Evolutionary conservation across 2,113 vertebrate genomes (phyloP).

Genomic region (Grallaria varia): DNA sequence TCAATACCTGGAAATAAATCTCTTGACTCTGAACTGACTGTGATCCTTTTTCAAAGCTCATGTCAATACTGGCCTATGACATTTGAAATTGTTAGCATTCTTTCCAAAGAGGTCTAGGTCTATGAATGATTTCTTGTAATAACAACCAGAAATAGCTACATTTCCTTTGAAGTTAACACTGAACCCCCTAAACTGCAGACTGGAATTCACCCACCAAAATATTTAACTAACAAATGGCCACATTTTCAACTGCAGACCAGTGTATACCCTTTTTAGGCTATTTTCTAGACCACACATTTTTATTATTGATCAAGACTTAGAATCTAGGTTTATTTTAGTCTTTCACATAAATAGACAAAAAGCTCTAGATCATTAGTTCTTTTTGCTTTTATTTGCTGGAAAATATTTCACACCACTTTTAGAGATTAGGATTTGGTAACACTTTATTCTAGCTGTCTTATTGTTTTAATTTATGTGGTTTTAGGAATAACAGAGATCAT

Average conservation of each 20-base stretch:
- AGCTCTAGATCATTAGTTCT: background rate
- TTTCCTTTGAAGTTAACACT: constrained; percentile 11
- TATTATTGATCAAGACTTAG: background rate
- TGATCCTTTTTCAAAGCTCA: background rate
- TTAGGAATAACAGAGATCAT: constrained; percentile 34
- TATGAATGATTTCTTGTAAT: background rate
- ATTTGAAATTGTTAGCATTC: constrained; percentile 2
- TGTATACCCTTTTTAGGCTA: background rate
- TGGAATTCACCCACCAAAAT: background rate
- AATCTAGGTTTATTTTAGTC: constrained; percentile 21
- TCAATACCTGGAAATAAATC: background rate
- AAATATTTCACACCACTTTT: constrained; percentile 37
- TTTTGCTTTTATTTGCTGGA: constrained; percentile 50
- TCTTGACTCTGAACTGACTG: background rate
- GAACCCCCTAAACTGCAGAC: background rate
- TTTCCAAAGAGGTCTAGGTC: background rate
- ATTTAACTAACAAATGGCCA: background rate
- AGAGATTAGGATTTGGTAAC: constrained; percentile 57
- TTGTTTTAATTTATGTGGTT: constrained; percentile 46
- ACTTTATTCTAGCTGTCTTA: constrained; percentile 63
- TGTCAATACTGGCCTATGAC: background rate
- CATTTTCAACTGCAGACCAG: background rate
- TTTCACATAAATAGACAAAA: constrained; percentile 21
- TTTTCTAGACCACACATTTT: constrained; percentile 1
- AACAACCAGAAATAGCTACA: background rate